A percentile compares a stretch with the other conserved stretches of the same genome.
These are phyloP conservation scores for Schizotus pectinicornis DNA, from an alignment of 2,888 invertebrate genomes.

Conservation along the genomic window DNA sequence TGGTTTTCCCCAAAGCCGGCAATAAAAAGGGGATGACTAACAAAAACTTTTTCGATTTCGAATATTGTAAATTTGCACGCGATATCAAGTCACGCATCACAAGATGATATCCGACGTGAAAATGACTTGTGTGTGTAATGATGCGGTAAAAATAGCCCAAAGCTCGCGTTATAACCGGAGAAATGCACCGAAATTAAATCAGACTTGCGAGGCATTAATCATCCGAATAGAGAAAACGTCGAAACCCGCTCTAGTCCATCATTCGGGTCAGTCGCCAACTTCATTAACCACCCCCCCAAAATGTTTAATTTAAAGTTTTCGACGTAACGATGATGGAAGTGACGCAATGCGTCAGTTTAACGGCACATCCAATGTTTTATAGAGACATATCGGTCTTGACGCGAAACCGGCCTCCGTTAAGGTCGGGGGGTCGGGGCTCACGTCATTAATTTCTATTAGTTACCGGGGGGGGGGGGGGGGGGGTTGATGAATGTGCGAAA, in stretches of 20 bases:
- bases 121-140: slow-evolving; percentile 29
- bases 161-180: background rate
- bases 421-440: background rate
- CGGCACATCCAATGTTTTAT: background rate
- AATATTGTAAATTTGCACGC: slow-evolving; percentile 34
- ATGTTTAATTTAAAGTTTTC: slow-evolving; percentile 29
- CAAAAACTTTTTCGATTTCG: slow-evolving; percentile 37
- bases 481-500: slow-evolving; percentile 12
- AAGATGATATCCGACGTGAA: slow-evolving; percentile 36
- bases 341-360: slow-evolving; percentile 20
- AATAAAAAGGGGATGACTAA: slow-evolving; percentile 30
- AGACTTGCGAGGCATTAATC: slow-evolving; percentile 19
- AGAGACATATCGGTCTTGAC: background rate
- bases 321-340: slow-evolving; percentile 28
- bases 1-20: slow-evolving; percentile 17
- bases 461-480: no score
- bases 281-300: slow-evolving; percentile 26
- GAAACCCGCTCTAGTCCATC: slow-evolving; percentile 23
- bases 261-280: slow-evolving; percentile 18
- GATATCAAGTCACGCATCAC: slow-evolving; percentile 35
- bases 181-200: slow-evolving; percentile 20
- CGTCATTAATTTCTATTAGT: slow-evolving; percentile 17
- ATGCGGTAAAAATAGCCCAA: slow-evolving; percentile 10
- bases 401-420: background rate
- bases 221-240: slow-evolving; percentile 15